These are phyloP conservation scores for Tragelaphus scriptus DNA, from an alignment of 2,113 vertebrate genomes.

Conservation along the genomic window DNA sequence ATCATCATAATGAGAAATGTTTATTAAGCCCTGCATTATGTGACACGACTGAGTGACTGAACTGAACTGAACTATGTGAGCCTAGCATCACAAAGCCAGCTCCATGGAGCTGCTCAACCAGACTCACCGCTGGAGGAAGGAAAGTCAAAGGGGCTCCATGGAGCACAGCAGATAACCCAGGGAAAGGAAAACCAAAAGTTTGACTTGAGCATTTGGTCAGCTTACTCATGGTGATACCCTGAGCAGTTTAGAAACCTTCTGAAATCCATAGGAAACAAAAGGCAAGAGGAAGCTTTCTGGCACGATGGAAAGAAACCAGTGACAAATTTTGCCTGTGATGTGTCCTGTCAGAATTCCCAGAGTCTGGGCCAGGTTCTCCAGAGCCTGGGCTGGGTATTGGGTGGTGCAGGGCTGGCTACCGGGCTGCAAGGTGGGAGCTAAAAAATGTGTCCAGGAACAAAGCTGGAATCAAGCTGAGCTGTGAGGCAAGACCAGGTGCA, in stretches of 20 bases:
- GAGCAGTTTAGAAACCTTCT: neutral
- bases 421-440: neutral
- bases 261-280: neutral
- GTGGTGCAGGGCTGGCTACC: neutral
- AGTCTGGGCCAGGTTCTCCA: neutral
- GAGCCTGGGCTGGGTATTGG: neutral
- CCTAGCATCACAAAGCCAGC: neutral
- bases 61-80: neutral
- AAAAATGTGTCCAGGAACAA: slow-evolving; percentile 34
- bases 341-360: neutral
- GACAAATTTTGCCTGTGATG: neutral
- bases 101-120: neutral
- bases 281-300: neutral
- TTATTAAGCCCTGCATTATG: neutral
- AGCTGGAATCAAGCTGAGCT: neutral
- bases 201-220: neutral
- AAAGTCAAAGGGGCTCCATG: neutral
- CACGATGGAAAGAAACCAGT: neutral
- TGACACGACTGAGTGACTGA: neutral
- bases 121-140: neutral
- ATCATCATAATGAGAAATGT: neutral
- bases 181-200: neutral
- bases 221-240: neutral
- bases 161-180: neutral
- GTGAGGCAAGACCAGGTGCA: slow-evolving; percentile 51